Evolutionary conservation across 2,113 vertebrate species (phyloP), one percentile per base, ranked within the genome.

Genomic region (Xerus inauris): DNA sequence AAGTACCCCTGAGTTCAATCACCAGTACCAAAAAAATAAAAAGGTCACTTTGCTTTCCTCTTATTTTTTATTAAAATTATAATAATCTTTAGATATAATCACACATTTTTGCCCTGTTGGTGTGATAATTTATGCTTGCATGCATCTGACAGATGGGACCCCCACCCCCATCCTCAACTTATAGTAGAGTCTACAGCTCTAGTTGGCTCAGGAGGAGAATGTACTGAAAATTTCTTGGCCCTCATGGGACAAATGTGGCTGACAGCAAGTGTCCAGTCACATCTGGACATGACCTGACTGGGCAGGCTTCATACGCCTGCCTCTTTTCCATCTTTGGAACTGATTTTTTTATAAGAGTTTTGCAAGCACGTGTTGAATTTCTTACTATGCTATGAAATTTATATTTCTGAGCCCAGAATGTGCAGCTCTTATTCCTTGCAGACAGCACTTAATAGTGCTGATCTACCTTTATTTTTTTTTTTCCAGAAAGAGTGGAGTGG

Each of bases 31-130:
- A n/a, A n/a, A n/a, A n/a, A n/a, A n/a, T n/a, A n/a, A n/a, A n/a
- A n/a, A n/a, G n/a, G n/a, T n/a, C n/a, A n/a, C n/a, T n/a, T n/a
- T n/a, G n/a, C n/a, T 93, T 81, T 54, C 49, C 32, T 26, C 19
- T 73, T 87, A 42, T 51, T 91, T 92, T 83, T 38, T 84, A 10
- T 49, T 82, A 69, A 96, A 87, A 62, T 73, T 26, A 73, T 40
- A 81, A 49, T 35, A 47, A 2, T 14, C 19, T 38, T 80, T n/a
- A 85, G 76, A 26, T 83, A 17, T n/a, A 77, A 71, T 59, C 19
- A 65, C 19, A 32, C 14, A 65, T 42, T 87, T 96, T 42, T 45
- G 54, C 75, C 79, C 22, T 54, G 40, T 62, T 69, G n/a, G 26
- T 38, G 40, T 73, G 65, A 65, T 45, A 65, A 75, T 64, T 83